These are phyloP conservation scores for Clostera curtula DNA, from an alignment of 2,888 invertebrate species.

Conservation along the genomic window DNA sequence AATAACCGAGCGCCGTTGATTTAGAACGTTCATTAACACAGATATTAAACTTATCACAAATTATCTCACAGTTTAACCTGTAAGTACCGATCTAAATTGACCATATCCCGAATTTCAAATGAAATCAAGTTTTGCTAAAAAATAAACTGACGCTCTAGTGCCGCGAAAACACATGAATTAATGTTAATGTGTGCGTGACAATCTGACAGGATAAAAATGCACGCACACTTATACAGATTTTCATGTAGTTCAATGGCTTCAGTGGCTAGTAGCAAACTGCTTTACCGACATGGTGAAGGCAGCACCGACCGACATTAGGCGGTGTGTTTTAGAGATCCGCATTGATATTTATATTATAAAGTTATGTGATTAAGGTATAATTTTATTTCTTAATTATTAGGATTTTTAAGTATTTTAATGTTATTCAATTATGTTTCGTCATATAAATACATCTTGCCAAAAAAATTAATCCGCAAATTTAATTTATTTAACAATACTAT, in stretches of 20 bases:
- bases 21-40: conserved; percentile 15
- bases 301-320: too few relatives aligned
- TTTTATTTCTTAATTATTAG: too few relatives aligned
- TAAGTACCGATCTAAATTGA: conserved; percentile 19
- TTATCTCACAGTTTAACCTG: conserved; percentile 27
- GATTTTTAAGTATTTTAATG: too few relatives aligned
- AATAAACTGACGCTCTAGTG: conserved; percentile 34
- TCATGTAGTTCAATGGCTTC: conserved; percentile 27
- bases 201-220: conserved; percentile 13
- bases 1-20: conserved; percentile 17
- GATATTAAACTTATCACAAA: conserved; percentile 15
- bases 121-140: conserved; percentile 50
- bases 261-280: conserved; percentile 22
- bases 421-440: too few relatives aligned
- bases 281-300: too few relatives aligned
- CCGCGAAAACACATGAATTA: conserved; percentile 57
- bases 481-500: too few relatives aligned
- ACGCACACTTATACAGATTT: conserved; percentile 14
- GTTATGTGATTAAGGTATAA: too few relatives aligned
- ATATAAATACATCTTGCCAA: too few relatives aligned
- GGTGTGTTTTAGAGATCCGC: too few relatives aligned
- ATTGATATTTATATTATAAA: too few relatives aligned
- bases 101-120: conserved; percentile 29
- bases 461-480: too few relatives aligned
- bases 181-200: conserved; percentile 25